phyloP scores from a whole-genome alignment of 1,140 invertebrate species.

The Carposina sasakii region DNA sequence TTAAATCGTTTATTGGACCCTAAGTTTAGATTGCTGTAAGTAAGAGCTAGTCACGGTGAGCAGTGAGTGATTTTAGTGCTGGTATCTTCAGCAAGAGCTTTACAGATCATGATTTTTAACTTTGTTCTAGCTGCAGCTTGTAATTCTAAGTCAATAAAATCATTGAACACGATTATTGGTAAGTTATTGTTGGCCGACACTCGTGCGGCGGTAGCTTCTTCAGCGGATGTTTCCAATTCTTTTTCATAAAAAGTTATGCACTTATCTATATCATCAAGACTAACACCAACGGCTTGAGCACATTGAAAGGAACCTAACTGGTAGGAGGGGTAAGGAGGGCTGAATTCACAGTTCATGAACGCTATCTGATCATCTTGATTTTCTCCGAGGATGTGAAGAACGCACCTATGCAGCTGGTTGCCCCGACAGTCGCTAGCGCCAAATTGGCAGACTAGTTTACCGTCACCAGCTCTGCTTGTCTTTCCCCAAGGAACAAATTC shows the following conservation, averaged over 20 bases:
- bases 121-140: neutral
- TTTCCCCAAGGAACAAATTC: slow-evolving; percentile 33
- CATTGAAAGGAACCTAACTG: slow-evolving; percentile 2
- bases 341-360: slow-evolving; percentile 31
- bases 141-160: neutral
- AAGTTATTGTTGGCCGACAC: slow-evolving; percentile 13
- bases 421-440: slow-evolving; percentile 24
- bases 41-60: no score
- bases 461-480: slow-evolving; percentile 15
- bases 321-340: neutral
- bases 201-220: neutral
- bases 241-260: slow-evolving; percentile 6
- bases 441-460: slow-evolving; percentile 24
- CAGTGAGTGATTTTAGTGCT: slow-evolving; percentile 7
- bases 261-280: slow-evolving; percentile 7
- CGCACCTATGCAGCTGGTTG: slow-evolving; percentile 30
- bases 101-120: slow-evolving; percentile 13
- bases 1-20: no score
- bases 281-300: slow-evolving; percentile 4
- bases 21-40: no score
- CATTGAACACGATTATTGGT: slow-evolving; percentile 12
- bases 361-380: slow-evolving; percentile 18
- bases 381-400: slow-evolving; percentile 13
- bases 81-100: slow-evolving; percentile 1
- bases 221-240: slow-evolving; percentile 2